Base-by-base conservation (phyloP, 2,113 vertebrate species). In the Mastomys natalensis region DNA sequence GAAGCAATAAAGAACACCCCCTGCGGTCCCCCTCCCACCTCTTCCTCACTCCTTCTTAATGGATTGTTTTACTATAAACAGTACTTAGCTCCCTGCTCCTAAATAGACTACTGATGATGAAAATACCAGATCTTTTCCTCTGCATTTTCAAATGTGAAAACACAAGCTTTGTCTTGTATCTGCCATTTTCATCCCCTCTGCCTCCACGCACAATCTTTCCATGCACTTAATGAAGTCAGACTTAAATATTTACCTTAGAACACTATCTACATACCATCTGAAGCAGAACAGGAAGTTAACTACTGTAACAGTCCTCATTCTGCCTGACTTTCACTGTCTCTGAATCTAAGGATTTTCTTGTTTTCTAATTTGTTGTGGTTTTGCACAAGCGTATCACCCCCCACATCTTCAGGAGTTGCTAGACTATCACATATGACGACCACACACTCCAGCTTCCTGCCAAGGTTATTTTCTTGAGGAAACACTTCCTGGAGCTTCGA, bases 321-420 rank as follows among this genome's bases (percentile, higher is more conserved):
- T 48, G 72, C 31, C 31, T 78, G 0, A 4, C 45, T 80, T 11
- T 81, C 66, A 1, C 62, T 51, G 74, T n/a, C 60, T 94, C 51
- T 93, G 10, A 6, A 43, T 51, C 12, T 89, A 82, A 40, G 37
- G 29, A 62, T 19, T 87, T 85, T 51, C 48, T 92, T 87, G 1
- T 40, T 91, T 95, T 93, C 53, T 31, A n/a, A 87, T 73, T 62
- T 53, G 22, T 94, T 91, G 74, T 8, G 7, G 78, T 95, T 55
- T 93, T 82, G 3, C 72, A 62, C 84, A 43, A 78, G 9, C 10
- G 76, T 73, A 9, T 0, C 29, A 45, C n/a, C 12, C 13, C 15
- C 64, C 29, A 15, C 48, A 9, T 81, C n/a, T 68, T 82, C 15
- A 82, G 8, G 40, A 8, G 24, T 62, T 62, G 3, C 17, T 43